Base-by-base conservation (phyloP, 2,797 vertebrate genomes). In the Alauda arvensis region DNA sequence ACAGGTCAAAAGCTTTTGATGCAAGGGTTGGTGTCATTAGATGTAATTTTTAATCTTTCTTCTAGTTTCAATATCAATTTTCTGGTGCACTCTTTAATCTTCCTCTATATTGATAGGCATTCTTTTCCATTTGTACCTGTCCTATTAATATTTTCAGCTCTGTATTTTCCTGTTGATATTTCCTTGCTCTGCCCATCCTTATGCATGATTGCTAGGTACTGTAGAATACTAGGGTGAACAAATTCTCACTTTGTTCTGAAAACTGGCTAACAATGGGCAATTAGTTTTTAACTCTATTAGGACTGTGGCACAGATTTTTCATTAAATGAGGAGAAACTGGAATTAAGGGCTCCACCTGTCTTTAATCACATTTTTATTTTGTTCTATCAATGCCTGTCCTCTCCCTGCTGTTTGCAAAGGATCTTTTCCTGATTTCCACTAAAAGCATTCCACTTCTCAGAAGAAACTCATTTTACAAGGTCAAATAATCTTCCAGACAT, bases 401-500 rank as follows among this genome's bases (percentile, higher is more conserved):
- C 34, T 81, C 51, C n/a, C n/a, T 4, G 3, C n/a, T 7, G 3
- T 87, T 83, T 87, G 70, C 56, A 81, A 76, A 61, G 29, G 18
- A 45, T 83, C 57, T 84, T 72, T 70, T 60, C 61, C 67, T 57
- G 68, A 67, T 20, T 81, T 81, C 10, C n/a, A 24, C 53, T 51
- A 63, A 69, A 65, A 77, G 12, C 65, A 43, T 67, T 78, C 43
- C 21, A 28, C 13, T 86, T 86, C 59, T 65, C 43, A 66, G 59
- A 80, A 88, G 63, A 83, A 88, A 62, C 6, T 79, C 1, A 37
- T 86, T 84, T 89, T 77, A 77, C 61, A 66, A 87, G 66, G 70
- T 85, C 82, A 82, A 62, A 80, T 83, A n/a, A 69, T 85, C 69
- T 86, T 91, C 62, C 86, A 91, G 61, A 75, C 87, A 77, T 48